Evolutionary conservation across 2,888 invertebrate species (phyloP).

Genomic region (Stomorhina lunata): DNA sequence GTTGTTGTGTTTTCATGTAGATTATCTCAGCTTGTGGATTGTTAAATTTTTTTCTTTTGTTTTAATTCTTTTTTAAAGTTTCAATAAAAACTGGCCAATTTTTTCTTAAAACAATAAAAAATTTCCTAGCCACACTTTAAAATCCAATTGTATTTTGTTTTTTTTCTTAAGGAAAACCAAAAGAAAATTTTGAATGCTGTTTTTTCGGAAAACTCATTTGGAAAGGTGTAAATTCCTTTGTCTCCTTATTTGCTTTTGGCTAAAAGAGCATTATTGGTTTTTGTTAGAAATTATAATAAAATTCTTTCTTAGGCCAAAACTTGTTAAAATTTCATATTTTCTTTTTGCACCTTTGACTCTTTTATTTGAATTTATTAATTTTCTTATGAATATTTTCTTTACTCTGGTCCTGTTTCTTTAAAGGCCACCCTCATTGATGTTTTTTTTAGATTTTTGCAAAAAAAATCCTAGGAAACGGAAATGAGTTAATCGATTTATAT

Average conservation of each 20-base stretch:
- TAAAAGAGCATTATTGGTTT: slow-evolving; percentile 53
- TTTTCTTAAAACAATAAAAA: slow-evolving; percentile 39
- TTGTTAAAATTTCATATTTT: slow-evolving; percentile 35
- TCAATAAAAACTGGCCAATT: slow-evolving; percentile 60
- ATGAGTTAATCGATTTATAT: slow-evolving; percentile 52
- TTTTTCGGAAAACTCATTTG: background rate
- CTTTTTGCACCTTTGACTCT: slow-evolving; percentile 57
- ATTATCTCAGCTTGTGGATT: slow-evolving; percentile 72
- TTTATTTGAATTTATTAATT: slow-evolving; percentile 43
- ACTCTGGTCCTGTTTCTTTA: background rate
- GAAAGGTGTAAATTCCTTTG: slow-evolving; percentile 62
- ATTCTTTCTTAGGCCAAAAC: slow-evolving; percentile 4
- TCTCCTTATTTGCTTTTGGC: slow-evolving; percentile 20
- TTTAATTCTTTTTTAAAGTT: slow-evolving; percentile 22
- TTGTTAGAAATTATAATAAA: slow-evolving; percentile 28
- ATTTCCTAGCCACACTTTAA: background rate
- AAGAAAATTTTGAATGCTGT: background rate
- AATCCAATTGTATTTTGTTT: slow-evolving; percentile 23
- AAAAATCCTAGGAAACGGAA: slow-evolving; percentile 55
- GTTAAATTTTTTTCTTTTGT: slow-evolving; percentile 42
- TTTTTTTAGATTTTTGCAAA: background rate
- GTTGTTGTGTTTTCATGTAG: slow-evolving; percentile 50
- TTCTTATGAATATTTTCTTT: slow-evolving; percentile 48
- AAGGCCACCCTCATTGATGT: slow-evolving; percentile 38
- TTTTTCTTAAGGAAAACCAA: slow-evolving; percentile 2